Evolutionary conservation across 2,113 vertebrate genomes (phyloP).

Genomic region (Xenopus tropicalis): DNA sequence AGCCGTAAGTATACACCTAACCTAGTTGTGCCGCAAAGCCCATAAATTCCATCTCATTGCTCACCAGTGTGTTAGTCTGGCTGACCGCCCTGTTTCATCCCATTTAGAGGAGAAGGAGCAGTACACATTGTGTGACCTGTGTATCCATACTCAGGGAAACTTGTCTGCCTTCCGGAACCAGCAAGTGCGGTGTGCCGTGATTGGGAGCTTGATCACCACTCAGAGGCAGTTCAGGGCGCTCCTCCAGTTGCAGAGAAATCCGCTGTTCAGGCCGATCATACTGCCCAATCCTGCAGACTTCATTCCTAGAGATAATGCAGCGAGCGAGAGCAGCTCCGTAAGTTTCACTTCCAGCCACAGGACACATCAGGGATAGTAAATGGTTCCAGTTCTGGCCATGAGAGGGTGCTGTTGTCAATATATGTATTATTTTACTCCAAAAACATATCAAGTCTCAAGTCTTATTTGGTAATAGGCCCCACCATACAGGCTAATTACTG

Average conservation of each 20-base stretch:
- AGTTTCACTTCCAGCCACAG: background rate
- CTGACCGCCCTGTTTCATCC: background rate
- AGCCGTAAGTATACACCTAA: slow-evolving; percentile 51
- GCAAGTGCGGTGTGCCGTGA: slow-evolving; percentile 63
- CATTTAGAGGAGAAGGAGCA: slow-evolving; percentile 48
- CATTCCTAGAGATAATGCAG: slow-evolving; percentile 55
- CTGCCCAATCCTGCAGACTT: slow-evolving; percentile 62
- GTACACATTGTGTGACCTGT: slow-evolving; percentile 57
- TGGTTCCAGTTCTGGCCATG: no score
- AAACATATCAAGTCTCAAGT: no score
- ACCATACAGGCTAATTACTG: no score
- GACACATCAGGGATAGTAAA: no score
- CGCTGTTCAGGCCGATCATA: slow-evolving; percentile 63
- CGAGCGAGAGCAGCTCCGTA: slow-evolving; percentile 55
- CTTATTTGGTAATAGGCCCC: no score
- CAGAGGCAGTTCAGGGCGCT: slow-evolving; percentile 67
- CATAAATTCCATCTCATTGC: background rate
- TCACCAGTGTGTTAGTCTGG: background rate
- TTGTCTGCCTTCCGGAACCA: slow-evolving; percentile 59
- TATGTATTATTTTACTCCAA: no score
- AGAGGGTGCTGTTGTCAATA: no score
- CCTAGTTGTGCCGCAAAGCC: background rate
- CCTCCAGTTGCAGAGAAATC: slow-evolving; percentile 60
- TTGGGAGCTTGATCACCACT: slow-evolving; percentile 72
- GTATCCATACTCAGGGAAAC: slow-evolving; percentile 67